Evolutionary conservation across 1,140 invertebrate genomes (phyloP).

Genomic region (Cydia splendana): DNA sequence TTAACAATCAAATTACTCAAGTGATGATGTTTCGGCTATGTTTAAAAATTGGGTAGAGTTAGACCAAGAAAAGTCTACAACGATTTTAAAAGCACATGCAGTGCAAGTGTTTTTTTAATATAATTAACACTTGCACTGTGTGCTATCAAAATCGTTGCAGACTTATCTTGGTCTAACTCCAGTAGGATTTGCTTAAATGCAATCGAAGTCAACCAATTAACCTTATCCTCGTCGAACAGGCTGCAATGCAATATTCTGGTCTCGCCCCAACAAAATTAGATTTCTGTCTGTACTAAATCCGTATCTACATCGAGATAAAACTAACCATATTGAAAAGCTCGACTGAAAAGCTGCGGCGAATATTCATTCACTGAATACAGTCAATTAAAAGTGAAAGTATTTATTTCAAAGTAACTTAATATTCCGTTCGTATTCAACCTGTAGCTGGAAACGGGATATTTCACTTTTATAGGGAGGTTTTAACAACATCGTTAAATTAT

Average conservation of each 20-base stretch:
- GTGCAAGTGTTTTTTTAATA: too few species aligned
- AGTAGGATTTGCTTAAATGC: too few species aligned
- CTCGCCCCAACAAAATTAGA: slow-evolving; percentile 9
- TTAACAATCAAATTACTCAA: too few species aligned
- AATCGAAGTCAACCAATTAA: background rate
- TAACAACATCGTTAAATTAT: slow-evolving; percentile 24
- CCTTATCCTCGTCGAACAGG: background rate
- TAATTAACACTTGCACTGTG: too few species aligned
- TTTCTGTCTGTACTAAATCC: slow-evolving; percentile 10
- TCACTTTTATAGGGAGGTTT: too few species aligned
- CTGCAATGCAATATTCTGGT: background rate
- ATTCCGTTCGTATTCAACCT: slow-evolving; percentile 8
- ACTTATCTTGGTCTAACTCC: too few species aligned
- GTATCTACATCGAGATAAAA: background rate
- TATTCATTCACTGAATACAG: background rate
- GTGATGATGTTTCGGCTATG: too few species aligned
- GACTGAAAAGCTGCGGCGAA: background rate
- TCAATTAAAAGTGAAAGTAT: slow-evolving; percentile 25
- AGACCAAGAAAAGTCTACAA: too few species aligned
- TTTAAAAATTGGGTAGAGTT: too few species aligned
- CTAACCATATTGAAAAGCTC: slow-evolving; percentile 4
- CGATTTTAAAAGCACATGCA: too few species aligned
- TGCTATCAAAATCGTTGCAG: too few species aligned
- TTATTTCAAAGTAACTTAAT: slow-evolving; percentile 24
- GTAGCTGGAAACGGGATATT: too few species aligned